Conservation (phyloP, 2,797 vertebrate species). For the Australoheros facetus region DNA sequence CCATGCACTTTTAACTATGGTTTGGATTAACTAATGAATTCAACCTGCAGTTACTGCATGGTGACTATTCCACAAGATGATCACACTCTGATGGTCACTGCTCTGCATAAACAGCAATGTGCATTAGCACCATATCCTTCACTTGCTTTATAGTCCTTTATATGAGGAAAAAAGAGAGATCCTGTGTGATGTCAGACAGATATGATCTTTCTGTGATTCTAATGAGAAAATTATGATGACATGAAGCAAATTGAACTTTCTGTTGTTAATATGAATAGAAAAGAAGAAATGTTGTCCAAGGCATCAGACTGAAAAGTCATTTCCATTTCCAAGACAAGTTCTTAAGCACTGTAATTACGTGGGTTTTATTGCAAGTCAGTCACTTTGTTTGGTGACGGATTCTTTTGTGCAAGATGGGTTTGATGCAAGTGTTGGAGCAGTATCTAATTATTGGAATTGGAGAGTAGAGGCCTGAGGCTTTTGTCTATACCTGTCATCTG, state of each 20-base stretch:
- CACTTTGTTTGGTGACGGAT: conserved; percentile 11
- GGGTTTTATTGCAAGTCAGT: conserved; percentile 33
- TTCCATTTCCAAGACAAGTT: conserved; percentile 20
- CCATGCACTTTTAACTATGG: not conserved
- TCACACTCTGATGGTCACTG: conserved; percentile 26
- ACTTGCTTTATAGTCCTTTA: conserved; percentile 8
- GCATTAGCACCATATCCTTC: conserved; percentile 24
- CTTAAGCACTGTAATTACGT: conserved; percentile 23
- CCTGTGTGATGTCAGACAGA: conserved; percentile 27
- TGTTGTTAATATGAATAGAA: conserved; percentile 37
- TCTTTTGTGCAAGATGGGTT: conserved; percentile 18
- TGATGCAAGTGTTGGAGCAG: conserved; percentile 42
- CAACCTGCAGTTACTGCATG: not conserved
- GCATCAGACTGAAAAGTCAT: conserved; percentile 20
- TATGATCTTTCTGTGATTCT: conserved; percentile 47
- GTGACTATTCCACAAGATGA: not conserved
- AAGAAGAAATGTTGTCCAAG: conserved; percentile 27
- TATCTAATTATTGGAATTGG: conserved; percentile 40
- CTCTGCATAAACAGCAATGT: conserved; percentile 38
- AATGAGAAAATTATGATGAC: conserved; percentile 49
- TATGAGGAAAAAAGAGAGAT: conserved; percentile 12
- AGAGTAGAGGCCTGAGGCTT: conserved; percentile 11
- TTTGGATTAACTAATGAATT: not conserved
- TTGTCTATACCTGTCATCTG: conserved; percentile 37
- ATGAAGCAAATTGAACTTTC: conserved; percentile 28